A percentile compares a stretch with the other conserved stretches of the same genome.
phyloP scores from a whole-genome alignment of 2,113 vertebrate genomes.

The Perognathus longimembris region DNA sequence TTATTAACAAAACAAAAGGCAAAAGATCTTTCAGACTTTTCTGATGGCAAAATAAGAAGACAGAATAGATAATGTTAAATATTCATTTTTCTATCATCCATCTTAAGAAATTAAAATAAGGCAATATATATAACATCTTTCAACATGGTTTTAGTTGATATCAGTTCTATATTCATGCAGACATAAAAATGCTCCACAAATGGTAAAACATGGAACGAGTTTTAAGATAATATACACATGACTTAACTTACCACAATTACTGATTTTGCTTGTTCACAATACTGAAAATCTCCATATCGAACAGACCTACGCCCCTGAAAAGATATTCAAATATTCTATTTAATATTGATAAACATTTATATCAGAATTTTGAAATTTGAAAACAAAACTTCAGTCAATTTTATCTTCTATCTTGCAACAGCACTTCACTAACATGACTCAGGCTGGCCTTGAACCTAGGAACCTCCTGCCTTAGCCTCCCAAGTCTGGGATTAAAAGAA shows the following conservation, averaged over 20 bases:
- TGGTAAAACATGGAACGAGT: background rate
- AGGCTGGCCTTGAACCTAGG: too few relatives aligned
- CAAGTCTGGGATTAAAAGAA: too few relatives aligned
- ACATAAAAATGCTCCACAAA: constrained; percentile 50
- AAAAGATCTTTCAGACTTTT: constrained; percentile 34
- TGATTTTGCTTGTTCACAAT: constrained; percentile 97
- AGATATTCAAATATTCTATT: constrained; percentile 27
- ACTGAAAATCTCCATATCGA: constrained; percentile 95
- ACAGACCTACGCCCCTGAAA: constrained; percentile 96
- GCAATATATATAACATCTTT: background rate
- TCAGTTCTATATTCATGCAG: background rate
- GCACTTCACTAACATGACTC: too few relatives aligned
- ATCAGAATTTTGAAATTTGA: background rate
- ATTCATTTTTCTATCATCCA: constrained; percentile 31
- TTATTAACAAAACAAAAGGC: constrained; percentile 5
- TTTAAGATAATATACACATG: constrained; percentile 9
- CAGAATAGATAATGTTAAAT: background rate
- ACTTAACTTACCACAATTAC: constrained; percentile 94
- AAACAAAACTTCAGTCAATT: background rate
- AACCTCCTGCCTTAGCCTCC: too few relatives aligned
- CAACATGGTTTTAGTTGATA: constrained; percentile 13
- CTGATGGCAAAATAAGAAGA: constrained; percentile 3
- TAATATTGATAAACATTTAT: too few relatives aligned
- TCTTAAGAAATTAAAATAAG: constrained; percentile 47
- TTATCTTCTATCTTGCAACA: too few relatives aligned